Evolutionary conservation across 2,888 invertebrate genomes (phyloP).

Genomic region (Agrilus cyanescens): DNA sequence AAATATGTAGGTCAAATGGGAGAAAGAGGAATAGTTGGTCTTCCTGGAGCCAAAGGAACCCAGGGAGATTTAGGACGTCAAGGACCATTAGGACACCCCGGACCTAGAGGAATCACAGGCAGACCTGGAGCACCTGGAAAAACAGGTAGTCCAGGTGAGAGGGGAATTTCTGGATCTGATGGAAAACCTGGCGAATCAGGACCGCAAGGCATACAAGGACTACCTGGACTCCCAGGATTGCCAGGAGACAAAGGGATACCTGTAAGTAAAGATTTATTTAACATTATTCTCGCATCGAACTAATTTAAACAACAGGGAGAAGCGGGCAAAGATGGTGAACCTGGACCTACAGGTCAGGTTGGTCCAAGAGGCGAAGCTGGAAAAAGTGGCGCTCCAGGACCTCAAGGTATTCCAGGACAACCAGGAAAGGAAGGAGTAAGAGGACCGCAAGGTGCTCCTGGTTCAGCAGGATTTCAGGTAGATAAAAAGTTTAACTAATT

Average conservation of each 20-base stretch:
- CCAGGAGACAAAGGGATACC: slow-evolving; percentile 67
- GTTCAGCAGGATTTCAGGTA: slow-evolving; percentile 72
- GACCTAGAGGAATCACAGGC: slow-evolving; percentile 51
- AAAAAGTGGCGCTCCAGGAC: slow-evolving; percentile 64
- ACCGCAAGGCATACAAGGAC: slow-evolving; percentile 64
- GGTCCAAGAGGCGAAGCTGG: slow-evolving; percentile 74
- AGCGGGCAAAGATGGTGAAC: slow-evolving; percentile 67
- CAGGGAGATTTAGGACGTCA: slow-evolving; percentile 47
- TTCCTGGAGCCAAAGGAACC: slow-evolving; percentile 48
- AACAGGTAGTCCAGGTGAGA: slow-evolving; percentile 56
- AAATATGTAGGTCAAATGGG: slow-evolving; percentile 49
- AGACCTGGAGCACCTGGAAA: slow-evolving; percentile 60
- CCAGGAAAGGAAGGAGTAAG: slow-evolving; percentile 61
- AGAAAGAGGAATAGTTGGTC: slow-evolving; percentile 58
- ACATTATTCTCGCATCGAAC: background rate
- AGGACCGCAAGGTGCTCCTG: slow-evolving; percentile 64
- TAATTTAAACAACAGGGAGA: slow-evolving; percentile 46
- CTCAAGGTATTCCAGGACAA: slow-evolving; percentile 60
- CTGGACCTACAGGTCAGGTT: slow-evolving; percentile 58
- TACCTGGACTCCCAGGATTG: slow-evolving; percentile 63
- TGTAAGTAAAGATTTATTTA: slow-evolving; percentile 34
- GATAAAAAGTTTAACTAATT: background rate
- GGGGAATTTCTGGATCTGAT: slow-evolving; percentile 69
- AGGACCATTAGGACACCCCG: slow-evolving; percentile 47
- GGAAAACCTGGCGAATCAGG: slow-evolving; percentile 79